A percentile compares a stretch with the other conserved stretches of the same genome.
phyloP scores from a whole-genome alignment of 2,888 invertebrate genomes.

The Rotaria sp. region DNA sequence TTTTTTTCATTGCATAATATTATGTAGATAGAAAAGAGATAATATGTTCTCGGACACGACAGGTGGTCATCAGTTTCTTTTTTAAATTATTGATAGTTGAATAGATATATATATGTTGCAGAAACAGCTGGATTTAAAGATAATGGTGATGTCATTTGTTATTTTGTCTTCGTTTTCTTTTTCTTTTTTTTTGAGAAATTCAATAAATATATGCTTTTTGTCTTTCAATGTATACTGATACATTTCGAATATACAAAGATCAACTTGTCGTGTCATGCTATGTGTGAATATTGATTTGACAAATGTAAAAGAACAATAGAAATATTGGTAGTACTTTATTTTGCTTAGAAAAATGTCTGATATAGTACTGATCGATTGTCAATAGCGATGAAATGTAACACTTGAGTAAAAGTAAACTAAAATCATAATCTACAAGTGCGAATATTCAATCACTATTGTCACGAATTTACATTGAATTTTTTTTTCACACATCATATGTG shows the following conservation, averaged over 20 bases:
- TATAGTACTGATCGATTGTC: neutral
- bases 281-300: neutral
- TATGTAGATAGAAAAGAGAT: neutral
- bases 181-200: neutral
- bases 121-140: neutral
- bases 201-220: no score
- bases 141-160: neutral
- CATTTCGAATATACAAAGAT: no score
- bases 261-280: no score
- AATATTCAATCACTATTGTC: neutral
- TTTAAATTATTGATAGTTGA: neutral
- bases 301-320: neutral
- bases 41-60: neutral
- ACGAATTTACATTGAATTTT: neutral
- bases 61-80: neutral
- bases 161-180: neutral
- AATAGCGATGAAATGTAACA: neutral
- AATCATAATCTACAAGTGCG: neutral
- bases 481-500: neutral
- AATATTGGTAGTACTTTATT: neutral
- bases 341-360: neutral
- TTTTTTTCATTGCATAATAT: neutral
- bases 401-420: neutral
- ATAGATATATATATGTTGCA: neutral
- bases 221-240: no score